Evolutionary conservation across 2,113 vertebrate genomes (phyloP).

Genomic region (Riparia riparia): DNA sequence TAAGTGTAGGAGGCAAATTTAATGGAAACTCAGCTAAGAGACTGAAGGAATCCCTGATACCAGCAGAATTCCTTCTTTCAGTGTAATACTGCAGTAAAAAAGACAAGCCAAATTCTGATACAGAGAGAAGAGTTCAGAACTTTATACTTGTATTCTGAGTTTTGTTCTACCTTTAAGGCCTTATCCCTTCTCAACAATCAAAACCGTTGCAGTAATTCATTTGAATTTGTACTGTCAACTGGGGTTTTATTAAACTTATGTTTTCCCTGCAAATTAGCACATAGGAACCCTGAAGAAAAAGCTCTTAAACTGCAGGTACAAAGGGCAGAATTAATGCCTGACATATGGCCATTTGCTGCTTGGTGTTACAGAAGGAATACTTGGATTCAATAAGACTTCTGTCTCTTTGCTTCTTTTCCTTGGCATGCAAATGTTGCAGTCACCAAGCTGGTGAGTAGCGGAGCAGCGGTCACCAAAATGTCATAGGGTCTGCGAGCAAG

Average conservation of each 20-base stretch:
- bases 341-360: background rate
- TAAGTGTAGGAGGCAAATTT: slow-evolving; percentile 37
- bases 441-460: background rate
- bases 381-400: background rate
- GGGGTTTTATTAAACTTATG: background rate
- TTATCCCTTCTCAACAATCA: background rate
- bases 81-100: slow-evolving; percentile 5
- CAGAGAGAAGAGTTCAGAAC: background rate
- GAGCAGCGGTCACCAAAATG: background rate
- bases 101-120: slow-evolving; percentile 23
- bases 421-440: background rate
- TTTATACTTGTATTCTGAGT: background rate
- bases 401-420: background rate
- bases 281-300: background rate
- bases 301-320: background rate
- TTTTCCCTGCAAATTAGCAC: background rate
- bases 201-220: background rate
- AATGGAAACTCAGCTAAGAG: slow-evolving; percentile 41
- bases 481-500: background rate
- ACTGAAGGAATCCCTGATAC: slow-evolving; percentile 33
- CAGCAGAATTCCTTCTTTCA: slow-evolving; percentile 50
- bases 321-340: background rate
- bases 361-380: background rate
- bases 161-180: background rate
- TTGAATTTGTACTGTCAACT: background rate